Evolutionary conservation across 2,797 vertebrate species (phyloP), one percentile per base, ranked within the genome.

Genomic region (Malurus leucopterus): DNA sequence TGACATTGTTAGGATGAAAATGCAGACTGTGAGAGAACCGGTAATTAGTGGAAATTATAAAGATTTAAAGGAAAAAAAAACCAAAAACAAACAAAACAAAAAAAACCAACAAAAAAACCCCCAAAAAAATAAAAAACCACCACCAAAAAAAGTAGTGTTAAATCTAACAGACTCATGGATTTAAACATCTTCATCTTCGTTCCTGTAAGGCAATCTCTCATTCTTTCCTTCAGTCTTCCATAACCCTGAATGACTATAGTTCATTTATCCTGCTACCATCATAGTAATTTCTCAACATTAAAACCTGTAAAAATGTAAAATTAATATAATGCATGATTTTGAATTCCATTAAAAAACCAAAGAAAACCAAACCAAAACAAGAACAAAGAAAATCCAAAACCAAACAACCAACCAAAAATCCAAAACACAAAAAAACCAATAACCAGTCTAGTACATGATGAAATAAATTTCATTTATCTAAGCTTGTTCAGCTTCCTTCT

Each of bases 381-480:
- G 54, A 68, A 26, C 1, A 17, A 61, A 61, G 32, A 27, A 40
- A 16, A 0, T 0, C 10, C 11, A 13, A 13, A 59, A 6, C 7
- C 13, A 61, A 30, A 40, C 34, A 68, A 49, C 7, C 11, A 69
- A 44, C 7, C 11, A 81, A 55, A 71, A 47, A 34, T 40, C 21
- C 20, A 54, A 71, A 81, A 14, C 47, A 30, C 19, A 49, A 24
- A 3, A 54, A 41, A 15, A 34, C 34, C 7, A 40, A 58, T 58
- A 17, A 18, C 4, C 15, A 53, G 8, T 4, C 15, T 22, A 3
- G 7, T 68, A 22, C 64, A 19, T 86, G 93, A 86, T 43, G 29
- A 92, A 95, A 86, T 95, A 44, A 62, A 17, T 92, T 95, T 93
- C 69, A 91, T 55, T 94, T 91, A 51, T 26, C 38, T 44, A 57